Evolutionary conservation across 2,797 vertebrate genomes (phyloP).

Genomic region (Oreochromis grahami): DNA sequence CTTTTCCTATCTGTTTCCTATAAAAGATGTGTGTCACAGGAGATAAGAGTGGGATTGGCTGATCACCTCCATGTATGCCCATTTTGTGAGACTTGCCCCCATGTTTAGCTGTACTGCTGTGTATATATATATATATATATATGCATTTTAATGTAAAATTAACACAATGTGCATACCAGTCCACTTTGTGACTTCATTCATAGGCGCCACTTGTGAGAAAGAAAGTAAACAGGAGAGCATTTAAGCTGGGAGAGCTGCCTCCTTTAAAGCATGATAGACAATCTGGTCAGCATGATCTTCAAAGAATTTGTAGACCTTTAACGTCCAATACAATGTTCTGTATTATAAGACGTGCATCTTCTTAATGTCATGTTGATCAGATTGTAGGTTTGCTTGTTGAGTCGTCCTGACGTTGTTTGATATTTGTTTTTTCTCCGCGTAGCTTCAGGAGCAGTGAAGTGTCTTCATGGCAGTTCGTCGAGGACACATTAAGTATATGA

Average conservation of each 20-base stretch:
- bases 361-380: not conserved
- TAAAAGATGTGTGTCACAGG: not conserved
- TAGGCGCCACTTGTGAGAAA: not conserved
- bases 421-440: slow-evolving; percentile 46
- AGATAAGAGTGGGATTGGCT: not conserved
- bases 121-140: no score
- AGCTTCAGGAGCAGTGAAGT: slow-evolving; percentile 80
- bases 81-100: not conserved
- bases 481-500: slow-evolving; percentile 83
- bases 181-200: not conserved
- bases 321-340: not conserved
- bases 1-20: not conserved
- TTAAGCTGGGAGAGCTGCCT: not conserved
- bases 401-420: slow-evolving; percentile 8
- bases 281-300: not conserved
- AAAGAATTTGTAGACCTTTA: not conserved
- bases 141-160: not conserved
- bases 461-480: slow-evolving; percentile 86
- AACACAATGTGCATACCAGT: not conserved
- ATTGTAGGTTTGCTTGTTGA: not conserved
- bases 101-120: not conserved
- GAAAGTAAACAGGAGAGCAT: not conserved
- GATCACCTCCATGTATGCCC: not conserved
- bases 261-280: not conserved
- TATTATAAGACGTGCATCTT: not conserved